Percentiles rank a stretch among this genome's conserved stretches.
These are phyloP conservation scores for Lasioglossum marginatum DNA, from an alignment of 2,888 invertebrate genomes.

Conservation along the genomic window DNA sequence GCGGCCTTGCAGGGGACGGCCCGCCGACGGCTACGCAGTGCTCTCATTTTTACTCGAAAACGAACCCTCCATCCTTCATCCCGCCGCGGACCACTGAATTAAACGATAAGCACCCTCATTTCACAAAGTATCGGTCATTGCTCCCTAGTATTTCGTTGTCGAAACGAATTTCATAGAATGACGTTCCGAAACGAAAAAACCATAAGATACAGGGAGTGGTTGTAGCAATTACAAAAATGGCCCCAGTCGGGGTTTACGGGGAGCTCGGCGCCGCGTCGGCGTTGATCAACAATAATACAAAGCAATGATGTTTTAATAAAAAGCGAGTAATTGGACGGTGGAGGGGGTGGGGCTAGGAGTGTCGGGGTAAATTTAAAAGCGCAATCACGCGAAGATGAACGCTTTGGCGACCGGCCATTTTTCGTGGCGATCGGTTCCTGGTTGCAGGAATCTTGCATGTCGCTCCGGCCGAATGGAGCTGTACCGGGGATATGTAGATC, in stretches of 20 bases:
- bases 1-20: conserved; percentile 51
- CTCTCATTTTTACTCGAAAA: conserved; percentile 29
- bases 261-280: conserved; percentile 1
- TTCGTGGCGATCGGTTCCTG: conserved; percentile 32
- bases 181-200: not conserved
- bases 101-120: not conserved
- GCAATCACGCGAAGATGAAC: conserved; percentile 56
- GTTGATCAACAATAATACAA: conserved; percentile 37
- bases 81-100: not conserved
- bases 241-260: not conserved
- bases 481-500: conserved; percentile 57
- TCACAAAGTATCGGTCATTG: not conserved
- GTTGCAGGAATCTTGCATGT: conserved; percentile 46
- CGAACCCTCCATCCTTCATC: not conserved
- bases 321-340: conserved; percentile 41
- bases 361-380: conserved; percentile 48
- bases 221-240: conserved; percentile 14
- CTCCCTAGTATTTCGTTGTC: not conserved
- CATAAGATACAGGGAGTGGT: not conserved
- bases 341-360: not conserved
- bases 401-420: conserved; percentile 54
- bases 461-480: conserved; percentile 50
- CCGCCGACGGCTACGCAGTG: conserved; percentile 6
- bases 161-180: not conserved
- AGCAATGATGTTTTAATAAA: conserved; percentile 51